Base-by-base conservation (phyloP, 2,113 vertebrate species). In the Albula glossodonta region DNA sequence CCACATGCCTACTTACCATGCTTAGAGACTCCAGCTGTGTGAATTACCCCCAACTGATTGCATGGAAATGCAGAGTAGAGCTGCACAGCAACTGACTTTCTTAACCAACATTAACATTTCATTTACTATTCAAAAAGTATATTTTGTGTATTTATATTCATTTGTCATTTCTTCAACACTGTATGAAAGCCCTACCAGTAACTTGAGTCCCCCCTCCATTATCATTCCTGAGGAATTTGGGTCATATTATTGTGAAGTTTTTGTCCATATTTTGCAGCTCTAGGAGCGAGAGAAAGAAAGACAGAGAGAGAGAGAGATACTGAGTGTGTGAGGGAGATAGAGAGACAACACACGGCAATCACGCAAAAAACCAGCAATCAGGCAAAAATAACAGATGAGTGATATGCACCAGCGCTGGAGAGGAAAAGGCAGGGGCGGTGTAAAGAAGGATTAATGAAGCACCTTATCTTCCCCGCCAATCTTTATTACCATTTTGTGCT, bases 401-500 rank as follows among this genome's bases (percentile, higher is more conserved):
- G 63, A 19, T 70, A 70, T 22, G 17, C 63, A 22, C 0, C n/a
- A 22, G 70, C 8, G 22, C 5, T n/a, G n/a, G 1, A 74, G n/a
- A 74, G 70, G 70, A 80, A 80, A 80, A 79, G 78, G 6, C 31
- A 48, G 22, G 74, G 74, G 74, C 31, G 74, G 74, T 41, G 15
- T 19, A 15, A 22, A 51, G 22, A 4, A 81, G 5, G 10, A 48
- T 80, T 81, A 81, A 81, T 51, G 49, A 51, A 81, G 22, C 2
- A 4, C 4, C 51, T 81, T 81, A 51, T n/a, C 80, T 51, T 22
- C 60, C 22, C 50, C 22, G 41, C 9, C 22, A 53, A 81, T 81
- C 80, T 81, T 81, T 81, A 81, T 81, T n/a, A 81, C 80, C 6
- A 15, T 22, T 81, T 81, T 51, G 50, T 81, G 52, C 80, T 52